A percentile compares a stretch with the other conserved stretches of the same genome.
Conservation (phyloP, 2,113 vertebrate species). For the Anarrhichthys ocellatus region DNA sequence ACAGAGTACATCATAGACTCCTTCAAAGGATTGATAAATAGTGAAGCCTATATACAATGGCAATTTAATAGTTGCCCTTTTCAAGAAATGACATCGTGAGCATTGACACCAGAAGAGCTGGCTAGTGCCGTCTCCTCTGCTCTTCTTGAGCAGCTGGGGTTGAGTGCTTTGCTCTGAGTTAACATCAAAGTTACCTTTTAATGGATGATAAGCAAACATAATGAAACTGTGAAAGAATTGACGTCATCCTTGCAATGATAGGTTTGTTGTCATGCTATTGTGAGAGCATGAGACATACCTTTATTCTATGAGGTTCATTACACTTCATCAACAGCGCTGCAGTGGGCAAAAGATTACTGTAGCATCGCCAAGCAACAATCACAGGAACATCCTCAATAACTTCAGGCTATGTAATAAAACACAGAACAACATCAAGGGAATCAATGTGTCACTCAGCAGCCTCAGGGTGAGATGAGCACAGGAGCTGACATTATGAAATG, state of each 20-base stretch:
- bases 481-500: slow-evolving; percentile 79
- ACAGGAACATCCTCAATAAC: slow-evolving; percentile 54
- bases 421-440: slow-evolving; percentile 67
- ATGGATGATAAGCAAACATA: slow-evolving; percentile 7
- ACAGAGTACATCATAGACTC: slow-evolving; percentile 1
- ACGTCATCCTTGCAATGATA: slow-evolving; percentile 18
- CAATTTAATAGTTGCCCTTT: slow-evolving; percentile 41
- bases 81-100: slow-evolving; percentile 14
- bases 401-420: slow-evolving; percentile 58
- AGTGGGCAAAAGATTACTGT: slow-evolving; percentile 28
- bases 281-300: slow-evolving; percentile 29
- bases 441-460: slow-evolving; percentile 59
- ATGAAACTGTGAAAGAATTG: slow-evolving; percentile 13
- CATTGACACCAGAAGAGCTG: neutral
- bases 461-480: slow-evolving; percentile 67
- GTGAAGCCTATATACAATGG: neutral
- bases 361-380: slow-evolving; percentile 24
- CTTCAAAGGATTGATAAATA: slow-evolving; percentile 16
- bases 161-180: slow-evolving; percentile 11
- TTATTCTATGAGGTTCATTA: slow-evolving; percentile 36
- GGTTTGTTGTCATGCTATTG: slow-evolving; percentile 21
- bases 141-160: slow-evolving; percentile 26
- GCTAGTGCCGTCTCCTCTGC: neutral
- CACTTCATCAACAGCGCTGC: slow-evolving; percentile 20
- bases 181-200: slow-evolving; percentile 12